These are phyloP conservation scores for Sarcophaga peregrina DNA, from an alignment of 1,140 invertebrate species.

Conservation along the genomic window DNA sequence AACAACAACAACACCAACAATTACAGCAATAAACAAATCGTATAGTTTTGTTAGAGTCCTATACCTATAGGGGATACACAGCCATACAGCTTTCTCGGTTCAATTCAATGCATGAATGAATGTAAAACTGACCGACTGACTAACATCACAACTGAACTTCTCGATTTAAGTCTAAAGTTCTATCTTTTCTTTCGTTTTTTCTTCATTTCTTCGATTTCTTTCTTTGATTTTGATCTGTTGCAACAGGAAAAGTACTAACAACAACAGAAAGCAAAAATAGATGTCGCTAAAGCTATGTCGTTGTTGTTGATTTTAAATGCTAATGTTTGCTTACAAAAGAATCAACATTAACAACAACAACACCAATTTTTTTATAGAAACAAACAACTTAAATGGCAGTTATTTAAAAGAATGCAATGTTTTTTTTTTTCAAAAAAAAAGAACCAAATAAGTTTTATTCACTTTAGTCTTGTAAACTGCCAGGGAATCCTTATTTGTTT, in stretches of 20 bases:
- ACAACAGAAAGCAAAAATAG: background rate
- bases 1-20: background rate
- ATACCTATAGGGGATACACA: background rate
- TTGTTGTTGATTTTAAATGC: slow-evolving; percentile 40
- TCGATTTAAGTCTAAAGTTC: too few relatives aligned
- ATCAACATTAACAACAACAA: background rate
- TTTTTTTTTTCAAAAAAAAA: too few relatives aligned
- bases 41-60: too few relatives aligned
- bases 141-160: too few relatives aligned
- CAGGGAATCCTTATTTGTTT: too few relatives aligned
- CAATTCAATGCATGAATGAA: too few relatives aligned
- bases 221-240: slow-evolving; percentile 1
- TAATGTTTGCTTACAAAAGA: slow-evolving; percentile 26
- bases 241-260: background rate
- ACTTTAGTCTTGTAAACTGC: too few relatives aligned
- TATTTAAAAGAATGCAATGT: background rate
- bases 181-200: too few relatives aligned
- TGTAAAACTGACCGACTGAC: too few relatives aligned
- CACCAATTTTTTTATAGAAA: background rate
- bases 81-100: background rate
- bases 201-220: background rate
- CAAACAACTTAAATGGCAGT: slow-evolving; percentile 1
- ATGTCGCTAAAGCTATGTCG: slow-evolving; percentile 24
- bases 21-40: too few relatives aligned
- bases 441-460: too few relatives aligned